Evolutionary conservation across 1,140 invertebrate species (phyloP).

Genomic region (Andricus grossulariae): DNA sequence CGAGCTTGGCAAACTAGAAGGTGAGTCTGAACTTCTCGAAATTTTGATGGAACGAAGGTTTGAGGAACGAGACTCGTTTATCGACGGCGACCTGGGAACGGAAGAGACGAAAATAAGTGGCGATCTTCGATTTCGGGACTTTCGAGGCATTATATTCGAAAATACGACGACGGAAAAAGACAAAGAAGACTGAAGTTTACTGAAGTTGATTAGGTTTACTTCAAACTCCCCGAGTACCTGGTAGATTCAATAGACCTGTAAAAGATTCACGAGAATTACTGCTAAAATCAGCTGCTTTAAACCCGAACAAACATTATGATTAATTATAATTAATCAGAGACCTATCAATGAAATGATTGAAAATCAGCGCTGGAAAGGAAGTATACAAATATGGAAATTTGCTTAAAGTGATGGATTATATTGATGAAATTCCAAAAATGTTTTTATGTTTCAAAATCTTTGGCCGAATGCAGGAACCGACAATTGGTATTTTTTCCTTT

Average conservation of each 20-base stretch:
- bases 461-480: too few relatives aligned
- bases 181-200: constrained; percentile 24
- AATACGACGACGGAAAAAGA: background rate
- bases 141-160: constrained; percentile 7
- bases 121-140: background rate
- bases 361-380: too few relatives aligned
- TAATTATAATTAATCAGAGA: too few relatives aligned
- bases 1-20: background rate
- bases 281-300: too few relatives aligned
- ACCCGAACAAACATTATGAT: too few relatives aligned
- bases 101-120: background rate
- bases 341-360: too few relatives aligned
- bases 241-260: background rate
- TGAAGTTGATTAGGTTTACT: background rate
- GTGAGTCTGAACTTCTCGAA: background rate
- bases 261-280: too few relatives aligned
- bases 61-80: background rate
- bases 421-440: too few relatives aligned
- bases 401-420: too few relatives aligned
- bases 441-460: too few relatives aligned
- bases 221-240: background rate
- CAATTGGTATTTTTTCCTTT: too few relatives aligned
- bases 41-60: background rate
- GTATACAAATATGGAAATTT: too few relatives aligned
- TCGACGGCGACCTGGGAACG: background rate